phyloP scores from a whole-genome alignment of 2,888 invertebrate species.

The Hydroisotoma schaefferi region DNA sequence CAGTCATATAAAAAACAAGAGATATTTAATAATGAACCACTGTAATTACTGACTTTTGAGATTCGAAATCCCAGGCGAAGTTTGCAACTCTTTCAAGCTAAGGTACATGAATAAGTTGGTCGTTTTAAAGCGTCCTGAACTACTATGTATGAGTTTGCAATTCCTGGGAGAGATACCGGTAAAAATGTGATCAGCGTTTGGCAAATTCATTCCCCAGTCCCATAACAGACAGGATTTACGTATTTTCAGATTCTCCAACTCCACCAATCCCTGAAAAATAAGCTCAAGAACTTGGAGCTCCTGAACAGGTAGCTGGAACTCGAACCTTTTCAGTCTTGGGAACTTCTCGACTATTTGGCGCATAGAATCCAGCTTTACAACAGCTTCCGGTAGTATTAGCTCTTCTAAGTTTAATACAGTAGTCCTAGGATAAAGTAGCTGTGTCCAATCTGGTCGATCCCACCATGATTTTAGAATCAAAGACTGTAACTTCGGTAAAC shows the following conservation, averaged over 20 bases:
- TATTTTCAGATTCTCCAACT: constrained; percentile 14
- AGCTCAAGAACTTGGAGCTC: constrained; percentile 15
- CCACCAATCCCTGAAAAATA: constrained; percentile 17
- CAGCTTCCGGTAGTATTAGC: constrained; percentile 21
- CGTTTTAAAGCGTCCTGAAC: neutral
- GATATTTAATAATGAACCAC: too few species aligned
- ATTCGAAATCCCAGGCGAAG: constrained; percentile 19
- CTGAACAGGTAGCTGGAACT: constrained; percentile 13
- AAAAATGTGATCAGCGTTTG: constrained; percentile 28
- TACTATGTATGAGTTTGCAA: constrained; percentile 17
- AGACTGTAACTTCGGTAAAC: constrained; percentile 15
- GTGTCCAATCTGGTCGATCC: constrained; percentile 12
- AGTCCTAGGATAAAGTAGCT: constrained; percentile 9
- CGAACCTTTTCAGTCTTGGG: constrained; percentile 21
- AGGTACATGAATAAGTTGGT: neutral
- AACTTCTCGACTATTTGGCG: neutral
- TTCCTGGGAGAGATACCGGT: constrained; percentile 19
- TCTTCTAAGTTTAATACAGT: constrained; percentile 12
- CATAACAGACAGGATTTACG: constrained; percentile 14
- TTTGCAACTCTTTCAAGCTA: neutral
- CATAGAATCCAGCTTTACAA: constrained; percentile 12
- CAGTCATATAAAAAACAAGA: too few species aligned
- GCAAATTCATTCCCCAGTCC: constrained; percentile 24
- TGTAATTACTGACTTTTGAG: constrained; percentile 28
- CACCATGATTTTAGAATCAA: constrained; percentile 23